A percentile compares a stretch with the other conserved stretches of the same genome.
Conservation (phyloP, 2,797 vertebrate genomes). For the Coranthus polyacanthus region DNA sequence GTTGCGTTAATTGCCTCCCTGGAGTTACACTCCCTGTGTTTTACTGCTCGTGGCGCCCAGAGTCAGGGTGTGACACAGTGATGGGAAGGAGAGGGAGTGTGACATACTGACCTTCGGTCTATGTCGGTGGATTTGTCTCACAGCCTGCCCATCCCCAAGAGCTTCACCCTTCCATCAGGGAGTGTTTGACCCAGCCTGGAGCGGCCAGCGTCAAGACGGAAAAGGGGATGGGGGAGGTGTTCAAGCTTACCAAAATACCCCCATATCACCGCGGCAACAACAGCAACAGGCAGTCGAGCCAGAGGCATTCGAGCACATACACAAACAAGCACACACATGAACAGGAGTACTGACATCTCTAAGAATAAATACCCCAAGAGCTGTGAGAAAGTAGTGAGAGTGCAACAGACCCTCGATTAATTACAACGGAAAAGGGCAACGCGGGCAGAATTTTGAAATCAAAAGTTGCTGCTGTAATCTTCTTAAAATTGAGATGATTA, state of each 20-base stretch:
- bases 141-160: constrained; percentile 28
- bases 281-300: constrained; percentile 40
- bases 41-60: constrained; percentile 3
- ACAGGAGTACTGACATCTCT: constrained; percentile 41
- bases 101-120: constrained; percentile 44
- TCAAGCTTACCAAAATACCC: constrained; percentile 57
- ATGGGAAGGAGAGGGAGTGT: constrained; percentile 17
- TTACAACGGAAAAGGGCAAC: neutral
- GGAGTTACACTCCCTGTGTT: constrained; percentile 31
- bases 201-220: constrained; percentile 23
- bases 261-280: constrained; percentile 33
- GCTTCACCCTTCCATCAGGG: constrained; percentile 57
- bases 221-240: constrained; percentile 34
- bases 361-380: constrained; percentile 34
- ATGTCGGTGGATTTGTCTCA: constrained; percentile 29
- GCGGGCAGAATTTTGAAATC: too few relatives aligned
- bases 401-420: neutral
- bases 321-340: constrained; percentile 6
- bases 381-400: constrained; percentile 24
- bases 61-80: constrained; percentile 29
- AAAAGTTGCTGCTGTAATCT: too few relatives aligned
- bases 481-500: too few relatives aligned
- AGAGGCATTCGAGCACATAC: neutral
- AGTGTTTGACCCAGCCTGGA: constrained; percentile 52
- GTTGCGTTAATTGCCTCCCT: constrained; percentile 66